Evolutionary conservation across 2,797 vertebrate genomes (phyloP).

Genomic region (Nyctalus aviator): DNA sequence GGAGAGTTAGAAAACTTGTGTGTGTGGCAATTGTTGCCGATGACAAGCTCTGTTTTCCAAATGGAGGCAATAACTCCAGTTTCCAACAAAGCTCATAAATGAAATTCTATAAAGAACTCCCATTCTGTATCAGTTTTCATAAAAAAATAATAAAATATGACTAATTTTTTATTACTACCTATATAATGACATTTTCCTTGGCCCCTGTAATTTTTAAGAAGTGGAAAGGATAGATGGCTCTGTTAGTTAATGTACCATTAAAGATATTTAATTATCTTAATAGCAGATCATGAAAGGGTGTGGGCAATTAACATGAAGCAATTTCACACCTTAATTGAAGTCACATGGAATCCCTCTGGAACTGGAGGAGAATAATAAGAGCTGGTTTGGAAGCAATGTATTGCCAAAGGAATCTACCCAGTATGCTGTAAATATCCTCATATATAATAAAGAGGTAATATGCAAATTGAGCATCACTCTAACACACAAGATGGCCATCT

Average conservation of each 20-base stretch:
- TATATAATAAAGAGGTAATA: too few relatives aligned
- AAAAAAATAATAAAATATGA: constrained; percentile 57
- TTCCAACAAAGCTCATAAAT: constrained; percentile 19
- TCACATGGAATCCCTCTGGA: constrained; percentile 57
- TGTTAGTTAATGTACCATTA: constrained; percentile 69
- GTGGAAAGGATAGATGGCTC: constrained; percentile 55
- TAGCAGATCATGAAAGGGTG: constrained; percentile 76
- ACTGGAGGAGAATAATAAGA: constrained; percentile 58
- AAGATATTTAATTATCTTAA: constrained; percentile 82
- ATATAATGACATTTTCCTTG: constrained; percentile 60
- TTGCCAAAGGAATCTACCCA: constrained; percentile 59
- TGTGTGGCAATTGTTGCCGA: background rate
- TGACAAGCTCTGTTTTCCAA: constrained; percentile 7
- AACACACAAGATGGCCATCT: too few relatives aligned
- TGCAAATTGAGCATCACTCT: too few relatives aligned
- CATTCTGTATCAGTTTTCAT: constrained; percentile 25
- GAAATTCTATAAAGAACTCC: background rate
- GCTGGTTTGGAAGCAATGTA: background rate
- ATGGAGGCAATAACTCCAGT: background rate
- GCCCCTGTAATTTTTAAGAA: constrained; percentile 40
- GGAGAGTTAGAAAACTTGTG: background rate
- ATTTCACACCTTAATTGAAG: constrained; percentile 82
- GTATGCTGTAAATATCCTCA: background rate
- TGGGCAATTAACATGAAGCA: constrained; percentile 78
- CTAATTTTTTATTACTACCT: constrained; percentile 29